phyloP scores from a whole-genome alignment of 1,140 invertebrate species.

The Vollenhovia emeryi region DNA sequence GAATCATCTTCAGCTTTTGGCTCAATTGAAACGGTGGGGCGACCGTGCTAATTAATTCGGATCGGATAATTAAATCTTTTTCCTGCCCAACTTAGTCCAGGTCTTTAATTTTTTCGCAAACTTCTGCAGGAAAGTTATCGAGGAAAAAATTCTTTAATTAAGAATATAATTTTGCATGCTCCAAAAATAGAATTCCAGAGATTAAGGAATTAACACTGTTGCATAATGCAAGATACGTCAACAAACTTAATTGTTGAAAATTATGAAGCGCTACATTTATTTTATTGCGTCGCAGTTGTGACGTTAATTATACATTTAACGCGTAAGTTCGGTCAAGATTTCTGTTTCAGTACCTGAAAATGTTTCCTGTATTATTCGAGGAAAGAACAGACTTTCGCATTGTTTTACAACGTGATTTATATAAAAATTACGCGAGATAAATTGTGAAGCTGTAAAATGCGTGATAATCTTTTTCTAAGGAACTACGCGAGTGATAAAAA shows the following conservation, averaged over 20 bases:
- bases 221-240: background rate
- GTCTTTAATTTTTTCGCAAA: constrained; percentile 34
- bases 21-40: background rate
- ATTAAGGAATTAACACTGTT: background rate
- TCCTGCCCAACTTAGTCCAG: background rate
- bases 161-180: background rate
- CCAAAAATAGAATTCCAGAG: background rate
- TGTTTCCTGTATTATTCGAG: background rate
- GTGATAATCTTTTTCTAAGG: background rate
- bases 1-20: background rate
- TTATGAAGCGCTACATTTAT: background rate
- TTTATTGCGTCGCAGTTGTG: background rate
- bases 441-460: background rate
- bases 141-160: constrained; percentile 25
- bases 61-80: constrained; percentile 38
- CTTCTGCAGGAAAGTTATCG: background rate
- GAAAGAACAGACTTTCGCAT: background rate
- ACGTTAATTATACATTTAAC: background rate
- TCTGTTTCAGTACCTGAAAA: background rate
- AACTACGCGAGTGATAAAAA: background rate
- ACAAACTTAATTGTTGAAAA: constrained; percentile 8
- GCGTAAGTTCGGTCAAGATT: background rate
- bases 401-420: background rate
- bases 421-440: background rate
- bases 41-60: constrained; percentile 36